phyloP scores from a whole-genome alignment of 1,140 invertebrate genomes.

The Pararge aegeria region DNA sequence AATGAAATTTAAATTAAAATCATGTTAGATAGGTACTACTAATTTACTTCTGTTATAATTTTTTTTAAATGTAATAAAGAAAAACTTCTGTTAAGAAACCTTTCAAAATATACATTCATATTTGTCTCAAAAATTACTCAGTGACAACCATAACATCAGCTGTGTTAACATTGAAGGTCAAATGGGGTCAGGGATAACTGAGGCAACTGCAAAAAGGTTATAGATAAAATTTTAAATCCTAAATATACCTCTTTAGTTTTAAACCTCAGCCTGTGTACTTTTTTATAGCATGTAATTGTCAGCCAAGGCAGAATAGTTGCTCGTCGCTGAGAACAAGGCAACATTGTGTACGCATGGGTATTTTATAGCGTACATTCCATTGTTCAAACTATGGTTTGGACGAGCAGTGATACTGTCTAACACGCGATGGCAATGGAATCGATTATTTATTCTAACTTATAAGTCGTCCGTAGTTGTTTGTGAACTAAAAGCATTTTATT shows the following conservation, averaged over 20 bases:
- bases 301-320: background rate
- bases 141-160: no score
- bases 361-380: conserved; percentile 30
- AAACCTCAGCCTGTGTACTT: background rate
- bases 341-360: conserved; percentile 28
- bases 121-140: no score
- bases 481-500: background rate
- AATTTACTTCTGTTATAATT: no score
- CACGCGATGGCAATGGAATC: conserved; percentile 19
- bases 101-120: no score
- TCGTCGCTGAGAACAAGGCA: conserved; percentile 9
- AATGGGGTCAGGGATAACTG: no score
- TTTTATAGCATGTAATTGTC: background rate
- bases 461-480: background rate
- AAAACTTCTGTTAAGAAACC: no score
- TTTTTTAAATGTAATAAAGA: no score
- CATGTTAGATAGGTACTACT: no score
- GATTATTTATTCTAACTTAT: background rate
- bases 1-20: no score
- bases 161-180: no score
- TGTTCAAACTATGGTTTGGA: conserved; percentile 11
- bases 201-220: no score
- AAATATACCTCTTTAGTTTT: background rate
- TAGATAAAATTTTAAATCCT: no score
- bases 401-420: conserved; percentile 15